A percentile compares a stretch with the other conserved stretches of the same genome.
Evolutionary conservation across 23 tunicate genomes (phyloP).

Genomic region (Styela clava): DNA sequence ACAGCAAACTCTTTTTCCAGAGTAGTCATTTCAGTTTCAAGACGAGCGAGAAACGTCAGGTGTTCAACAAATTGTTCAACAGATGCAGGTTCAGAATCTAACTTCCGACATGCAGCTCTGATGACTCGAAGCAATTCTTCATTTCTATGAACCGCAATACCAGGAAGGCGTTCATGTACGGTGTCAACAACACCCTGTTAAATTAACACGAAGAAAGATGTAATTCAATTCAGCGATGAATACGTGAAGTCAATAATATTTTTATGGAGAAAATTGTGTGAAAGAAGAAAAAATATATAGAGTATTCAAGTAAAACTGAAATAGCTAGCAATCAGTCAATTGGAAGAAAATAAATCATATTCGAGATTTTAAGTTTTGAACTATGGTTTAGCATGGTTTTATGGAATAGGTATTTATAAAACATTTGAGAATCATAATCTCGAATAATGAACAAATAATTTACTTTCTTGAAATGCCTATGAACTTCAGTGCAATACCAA

Average conservation of each 20-base stretch:
- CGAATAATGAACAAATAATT: no score
- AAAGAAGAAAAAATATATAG: neutral
- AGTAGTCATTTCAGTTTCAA: conserved; percentile 71
- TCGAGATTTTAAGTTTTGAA: no score
- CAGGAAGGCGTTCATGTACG: conserved; percentile 72
- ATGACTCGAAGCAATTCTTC: conserved; percentile 71
- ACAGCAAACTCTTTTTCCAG: conserved; percentile 69
- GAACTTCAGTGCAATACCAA: no score
- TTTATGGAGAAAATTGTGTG: neutral
- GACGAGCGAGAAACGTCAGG: conserved; percentile 80
- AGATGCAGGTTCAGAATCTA: conserved; percentile 59
- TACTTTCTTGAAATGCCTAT: no score
- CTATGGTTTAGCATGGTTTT: no score
- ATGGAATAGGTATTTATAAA: no score
- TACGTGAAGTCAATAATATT: no score
- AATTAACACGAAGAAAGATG: neutral
- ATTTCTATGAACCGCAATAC: conserved; percentile 78
- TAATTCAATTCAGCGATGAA: neutral
- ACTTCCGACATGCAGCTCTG: conserved; percentile 45
- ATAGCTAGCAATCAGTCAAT: no score
- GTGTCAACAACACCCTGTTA: conserved; percentile 68
- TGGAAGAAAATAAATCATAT: no score
- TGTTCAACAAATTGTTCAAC: conserved; percentile 90
- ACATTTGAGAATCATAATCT: no score
- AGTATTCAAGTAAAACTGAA: no score